A percentile compares a stretch with the other conserved stretches of the same genome.
Conservation (phyloP, 2,113 vertebrate genomes). For the Puffinus mauretanicus region DNA sequence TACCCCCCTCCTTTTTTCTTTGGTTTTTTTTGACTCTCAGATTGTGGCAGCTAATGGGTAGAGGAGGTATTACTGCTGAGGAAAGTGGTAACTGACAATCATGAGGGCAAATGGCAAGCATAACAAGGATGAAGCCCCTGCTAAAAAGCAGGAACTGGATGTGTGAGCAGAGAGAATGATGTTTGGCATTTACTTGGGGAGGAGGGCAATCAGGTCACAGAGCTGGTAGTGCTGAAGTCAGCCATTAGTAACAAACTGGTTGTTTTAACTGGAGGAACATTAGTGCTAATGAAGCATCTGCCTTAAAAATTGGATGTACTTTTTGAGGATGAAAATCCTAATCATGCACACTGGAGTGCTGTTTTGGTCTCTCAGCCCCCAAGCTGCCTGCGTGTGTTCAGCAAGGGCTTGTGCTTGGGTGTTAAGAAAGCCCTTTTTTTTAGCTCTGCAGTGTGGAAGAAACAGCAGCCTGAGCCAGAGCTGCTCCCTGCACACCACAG, state of each 20-base stretch:
- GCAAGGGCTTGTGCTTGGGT: neutral
- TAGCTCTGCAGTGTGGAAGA: neutral
- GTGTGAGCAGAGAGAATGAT: neutral
- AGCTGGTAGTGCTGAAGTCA: neutral
- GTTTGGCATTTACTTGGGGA: neutral
- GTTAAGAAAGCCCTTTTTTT: neutral
- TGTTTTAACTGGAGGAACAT: neutral
- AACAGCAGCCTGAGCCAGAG: neutral
- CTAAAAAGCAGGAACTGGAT: neutral
- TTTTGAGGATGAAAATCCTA: neutral
- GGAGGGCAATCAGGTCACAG: neutral
- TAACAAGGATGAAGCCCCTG: neutral
- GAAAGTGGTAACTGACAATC: neutral
- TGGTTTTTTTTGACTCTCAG: neutral
- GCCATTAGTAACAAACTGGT: neutral
- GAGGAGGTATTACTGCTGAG: neutral
- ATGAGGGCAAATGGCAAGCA: neutral
- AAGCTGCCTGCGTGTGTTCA: fast-evolving
- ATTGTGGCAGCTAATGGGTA: neutral
- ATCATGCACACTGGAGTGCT: neutral
- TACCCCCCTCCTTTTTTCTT: no score
- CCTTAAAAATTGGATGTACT: neutral
- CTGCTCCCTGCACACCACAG: neutral
- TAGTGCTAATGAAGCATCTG: neutral
- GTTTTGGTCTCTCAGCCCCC: neutral